Evolutionary conservation across 2,888 invertebrate species (phyloP).

Genomic region (Drosophila austrosaltans): DNA sequence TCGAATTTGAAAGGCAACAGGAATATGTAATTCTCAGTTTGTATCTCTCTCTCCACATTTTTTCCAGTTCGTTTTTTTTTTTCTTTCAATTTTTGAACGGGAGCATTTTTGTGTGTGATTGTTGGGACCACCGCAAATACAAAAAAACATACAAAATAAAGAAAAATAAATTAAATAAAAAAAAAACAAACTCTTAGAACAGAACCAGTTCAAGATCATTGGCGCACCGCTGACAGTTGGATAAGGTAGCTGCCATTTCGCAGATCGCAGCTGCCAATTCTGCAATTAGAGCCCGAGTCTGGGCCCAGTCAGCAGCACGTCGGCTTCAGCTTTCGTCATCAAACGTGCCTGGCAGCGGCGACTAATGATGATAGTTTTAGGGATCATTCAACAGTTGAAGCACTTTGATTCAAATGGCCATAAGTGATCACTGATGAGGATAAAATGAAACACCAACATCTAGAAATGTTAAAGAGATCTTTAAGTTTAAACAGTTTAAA

Average conservation of each 20-base stretch:
- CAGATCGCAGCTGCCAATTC: slow-evolving; percentile 66
- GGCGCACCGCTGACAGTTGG: slow-evolving; percentile 58
- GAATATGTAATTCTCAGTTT: slow-evolving; percentile 16
- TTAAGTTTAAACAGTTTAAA: neutral
- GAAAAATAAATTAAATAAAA: neutral
- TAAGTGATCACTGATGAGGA: neutral
- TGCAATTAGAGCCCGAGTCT: slow-evolving; percentile 64
- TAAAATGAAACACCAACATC: neutral
- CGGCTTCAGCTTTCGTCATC: slow-evolving; percentile 56
- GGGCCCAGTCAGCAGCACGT: slow-evolving; percentile 40
- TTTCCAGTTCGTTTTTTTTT: neutral
- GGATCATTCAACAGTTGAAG: neutral
- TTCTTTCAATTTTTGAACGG: slow-evolving; percentile 29
- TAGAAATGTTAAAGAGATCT: neutral
- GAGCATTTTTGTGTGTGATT: slow-evolving; percentile 48
- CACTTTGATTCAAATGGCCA: neutral
- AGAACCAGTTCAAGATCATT: slow-evolving; percentile 78
- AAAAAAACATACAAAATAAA: neutral
- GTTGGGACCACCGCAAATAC: slow-evolving; percentile 68
- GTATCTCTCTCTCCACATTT: neutral
- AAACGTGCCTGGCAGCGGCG: slow-evolving; percentile 72
- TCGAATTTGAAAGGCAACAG: slow-evolving; percentile 59
- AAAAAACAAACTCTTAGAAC: slow-evolving; percentile 23
- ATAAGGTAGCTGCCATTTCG: slow-evolving; percentile 42
- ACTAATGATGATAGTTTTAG: slow-evolving; percentile 70